phyloP scores from a whole-genome alignment of 2,888 invertebrate species.

The Hydropsyche betteni region DNA sequence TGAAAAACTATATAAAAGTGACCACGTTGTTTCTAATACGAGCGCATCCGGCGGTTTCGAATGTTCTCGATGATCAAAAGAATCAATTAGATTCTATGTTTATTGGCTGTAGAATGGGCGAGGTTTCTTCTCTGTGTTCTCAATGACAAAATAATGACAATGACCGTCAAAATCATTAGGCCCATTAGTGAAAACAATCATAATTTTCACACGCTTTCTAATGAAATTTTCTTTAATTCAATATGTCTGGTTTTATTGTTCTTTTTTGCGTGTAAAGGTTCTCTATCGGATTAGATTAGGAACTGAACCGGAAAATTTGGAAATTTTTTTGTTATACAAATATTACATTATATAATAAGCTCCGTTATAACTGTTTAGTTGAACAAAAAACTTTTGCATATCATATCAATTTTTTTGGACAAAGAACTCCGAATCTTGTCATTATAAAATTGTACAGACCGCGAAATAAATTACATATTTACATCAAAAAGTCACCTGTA shows the following conservation, averaged over 20 bases:
- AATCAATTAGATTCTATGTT: too few species aligned
- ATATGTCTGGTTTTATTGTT: too few species aligned
- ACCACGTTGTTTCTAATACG: too few species aligned
- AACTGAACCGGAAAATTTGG: too few species aligned
- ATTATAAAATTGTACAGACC: not conserved
- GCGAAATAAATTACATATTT: not conserved
- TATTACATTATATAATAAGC: too few species aligned
- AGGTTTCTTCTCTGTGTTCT: not conserved
- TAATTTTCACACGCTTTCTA: constrained; percentile 26
- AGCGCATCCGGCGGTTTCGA: too few species aligned
- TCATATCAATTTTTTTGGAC: constrained; percentile 10
- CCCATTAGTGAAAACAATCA: constrained; percentile 3
- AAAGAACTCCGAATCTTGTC: not conserved
- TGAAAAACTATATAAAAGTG: too few species aligned
- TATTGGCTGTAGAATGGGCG: too few species aligned
- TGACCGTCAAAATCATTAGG: constrained; percentile 16
- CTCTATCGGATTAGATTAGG: too few species aligned
- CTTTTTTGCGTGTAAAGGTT: too few species aligned
- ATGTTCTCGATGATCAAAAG: too few species aligned
- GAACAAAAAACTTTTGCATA: constrained; percentile 10
- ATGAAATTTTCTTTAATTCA: not conserved
- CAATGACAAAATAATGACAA: constrained; percentile 20
- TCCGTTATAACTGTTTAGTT: not conserved
- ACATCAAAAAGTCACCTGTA: not conserved
- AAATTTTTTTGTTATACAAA: too few species aligned